phyloP scores from a whole-genome alignment of 2,888 invertebrate species.

The Pristionchus arcanus region DNA sequence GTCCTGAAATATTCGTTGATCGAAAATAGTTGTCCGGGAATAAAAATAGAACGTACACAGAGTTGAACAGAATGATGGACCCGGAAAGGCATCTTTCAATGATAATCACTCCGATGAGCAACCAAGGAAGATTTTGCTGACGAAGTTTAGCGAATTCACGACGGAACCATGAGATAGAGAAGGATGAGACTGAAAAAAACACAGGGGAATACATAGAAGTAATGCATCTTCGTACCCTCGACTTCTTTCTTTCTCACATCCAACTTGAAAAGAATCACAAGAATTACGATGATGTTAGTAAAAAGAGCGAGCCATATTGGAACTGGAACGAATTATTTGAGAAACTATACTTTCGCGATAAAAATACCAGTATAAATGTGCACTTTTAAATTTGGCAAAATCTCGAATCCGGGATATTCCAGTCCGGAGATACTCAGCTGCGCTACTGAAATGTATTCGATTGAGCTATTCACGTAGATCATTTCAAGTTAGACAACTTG shows the following conservation, averaged over 20 bases:
- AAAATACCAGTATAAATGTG: slow-evolving; percentile 40
- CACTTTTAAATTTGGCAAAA: neutral
- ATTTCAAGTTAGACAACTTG: neutral
- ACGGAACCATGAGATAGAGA: slow-evolving; percentile 5
- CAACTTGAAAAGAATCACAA: slow-evolving; percentile 23
- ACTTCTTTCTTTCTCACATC: slow-evolving; percentile 33
- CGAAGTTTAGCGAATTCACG: neutral
- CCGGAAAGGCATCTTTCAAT: neutral
- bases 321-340: neutral
- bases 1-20: neutral
- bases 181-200: neutral
- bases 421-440: slow-evolving; percentile 11
- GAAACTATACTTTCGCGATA: neutral
- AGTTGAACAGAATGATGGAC: slow-evolving; percentile 56
- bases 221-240: neutral
- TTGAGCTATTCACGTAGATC: neutral
- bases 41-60: slow-evolving; percentile 53
- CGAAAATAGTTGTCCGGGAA: too few species aligned
- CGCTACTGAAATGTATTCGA: neutral
- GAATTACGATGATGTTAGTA: neutral
- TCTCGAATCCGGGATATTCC: slow-evolving; percentile 39
- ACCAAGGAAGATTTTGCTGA: neutral
- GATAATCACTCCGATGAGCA: slow-evolving; percentile 12
- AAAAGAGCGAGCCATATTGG: slow-evolving; percentile 37
- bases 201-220: neutral